Conservation (phyloP, 2,888 invertebrate genomes). For the Sphinx pinastri region DNA sequence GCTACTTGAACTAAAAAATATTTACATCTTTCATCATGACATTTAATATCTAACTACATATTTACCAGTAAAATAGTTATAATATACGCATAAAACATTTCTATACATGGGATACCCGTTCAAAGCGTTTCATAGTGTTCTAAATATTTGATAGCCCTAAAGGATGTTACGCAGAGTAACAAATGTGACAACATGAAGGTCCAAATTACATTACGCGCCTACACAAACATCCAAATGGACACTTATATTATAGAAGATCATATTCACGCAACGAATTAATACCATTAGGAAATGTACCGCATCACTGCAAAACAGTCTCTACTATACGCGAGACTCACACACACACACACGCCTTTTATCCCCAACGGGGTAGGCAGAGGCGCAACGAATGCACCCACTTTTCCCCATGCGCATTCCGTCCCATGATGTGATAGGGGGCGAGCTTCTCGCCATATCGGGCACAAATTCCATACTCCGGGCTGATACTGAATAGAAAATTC, state of each 20-base stretch:
- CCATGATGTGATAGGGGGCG: too few relatives aligned
- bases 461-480: too few relatives aligned
- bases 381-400: too few relatives aligned
- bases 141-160: constrained; percentile 17
- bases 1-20: too few relatives aligned
- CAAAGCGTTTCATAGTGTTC: neutral
- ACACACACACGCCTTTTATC: too few relatives aligned
- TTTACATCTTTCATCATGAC: too few relatives aligned
- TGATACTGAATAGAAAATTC: too few relatives aligned
- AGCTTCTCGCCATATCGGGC: too few relatives aligned
- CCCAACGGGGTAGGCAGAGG: too few relatives aligned
- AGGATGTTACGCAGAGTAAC: constrained; percentile 2
- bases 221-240: constrained; percentile 11
- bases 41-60: neutral
- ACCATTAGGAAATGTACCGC: neutral
- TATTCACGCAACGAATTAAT: neutral
- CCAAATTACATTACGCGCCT: constrained; percentile 20
- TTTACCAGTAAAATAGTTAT: neutral
- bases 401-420: too few relatives aligned
- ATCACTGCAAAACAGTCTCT: neutral
- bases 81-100: neutral
- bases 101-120: neutral
- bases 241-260: neutral
- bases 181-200: constrained; percentile 5
- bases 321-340: constrained; percentile 22